phyloP scores from a whole-genome alignment of 2,888 invertebrate species.

The Melanotus villosus region DNA sequence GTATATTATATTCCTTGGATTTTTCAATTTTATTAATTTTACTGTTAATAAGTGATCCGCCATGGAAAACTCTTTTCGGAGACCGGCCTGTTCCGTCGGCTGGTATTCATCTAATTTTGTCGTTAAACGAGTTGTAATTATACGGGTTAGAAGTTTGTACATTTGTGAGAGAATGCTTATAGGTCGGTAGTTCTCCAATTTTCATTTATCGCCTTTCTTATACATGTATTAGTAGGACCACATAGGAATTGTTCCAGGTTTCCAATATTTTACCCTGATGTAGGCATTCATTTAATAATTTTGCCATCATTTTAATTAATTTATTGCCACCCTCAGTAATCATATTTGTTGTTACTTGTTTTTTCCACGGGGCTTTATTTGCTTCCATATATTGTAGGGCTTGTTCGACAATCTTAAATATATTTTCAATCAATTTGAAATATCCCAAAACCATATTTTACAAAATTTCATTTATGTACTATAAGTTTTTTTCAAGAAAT shows the following conservation, averaged over 20 bases:
- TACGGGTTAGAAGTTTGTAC: not conserved
- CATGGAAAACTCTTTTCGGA: not conserved
- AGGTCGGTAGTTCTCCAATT: not conserved
- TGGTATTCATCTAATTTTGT: not conserved
- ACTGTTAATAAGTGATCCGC: slow-evolving; percentile 1
- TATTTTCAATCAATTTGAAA: no score
- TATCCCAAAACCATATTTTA: no score
- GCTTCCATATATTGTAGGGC: not conserved
- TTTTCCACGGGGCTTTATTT: not conserved
- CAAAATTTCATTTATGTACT: no score
- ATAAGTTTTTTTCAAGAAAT: no score
- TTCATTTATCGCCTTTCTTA: not conserved
- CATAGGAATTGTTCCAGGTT: not conserved
- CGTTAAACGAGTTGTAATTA: not conserved
- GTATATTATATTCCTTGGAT: slow-evolving; percentile 8
- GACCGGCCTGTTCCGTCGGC: not conserved
- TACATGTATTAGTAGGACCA: not conserved
- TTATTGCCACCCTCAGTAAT: not conserved
- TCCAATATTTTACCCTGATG: not conserved
- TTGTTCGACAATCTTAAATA: no score
- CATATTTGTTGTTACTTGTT: slow-evolving; percentile 2
- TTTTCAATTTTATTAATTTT: slow-evolving; percentile 3
- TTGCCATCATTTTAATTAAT: not conserved
- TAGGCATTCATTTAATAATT: not conserved
- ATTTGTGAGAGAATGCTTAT: not conserved